phyloP scores from a whole-genome alignment of 1,140 invertebrate species.

The Musca vetustissima region DNA sequence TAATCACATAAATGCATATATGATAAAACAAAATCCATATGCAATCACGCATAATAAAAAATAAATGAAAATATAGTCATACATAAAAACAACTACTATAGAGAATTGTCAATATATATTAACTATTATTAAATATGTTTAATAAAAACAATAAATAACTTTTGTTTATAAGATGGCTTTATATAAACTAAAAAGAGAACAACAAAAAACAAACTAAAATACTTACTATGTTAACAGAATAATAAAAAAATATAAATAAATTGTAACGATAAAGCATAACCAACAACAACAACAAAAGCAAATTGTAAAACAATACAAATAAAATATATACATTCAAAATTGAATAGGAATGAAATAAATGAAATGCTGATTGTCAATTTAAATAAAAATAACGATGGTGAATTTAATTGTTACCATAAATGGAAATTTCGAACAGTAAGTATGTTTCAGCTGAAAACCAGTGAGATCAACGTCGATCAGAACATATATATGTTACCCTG shows the following conservation, averaged over 20 bases:
- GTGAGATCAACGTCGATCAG: too few relatives aligned
- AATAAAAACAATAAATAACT: conserved; percentile 30
- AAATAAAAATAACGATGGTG: conserved; percentile 21
- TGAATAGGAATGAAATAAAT: conserved; percentile 28
- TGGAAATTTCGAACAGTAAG: too few relatives aligned
- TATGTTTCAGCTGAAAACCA: too few relatives aligned
- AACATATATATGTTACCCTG: too few relatives aligned
- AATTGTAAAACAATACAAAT: conserved; percentile 42
- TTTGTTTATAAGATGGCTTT: conserved; percentile 27
- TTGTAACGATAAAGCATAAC: conserved; percentile 25
- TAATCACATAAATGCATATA: too few relatives aligned
- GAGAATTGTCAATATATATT: conserved; percentile 13
- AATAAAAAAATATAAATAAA: conserved; percentile 24
- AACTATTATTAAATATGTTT: conserved; percentile 32
- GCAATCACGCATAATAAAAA: not conserved
- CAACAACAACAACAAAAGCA: conserved; percentile 26
- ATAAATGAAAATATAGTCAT: not conserved
- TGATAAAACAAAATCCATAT: not conserved
- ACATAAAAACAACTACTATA: not conserved
- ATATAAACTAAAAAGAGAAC: conserved; percentile 24
- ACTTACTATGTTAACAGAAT: conserved; percentile 25
- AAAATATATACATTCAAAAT: conserved; percentile 18
- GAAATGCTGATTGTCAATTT: conserved; percentile 35
- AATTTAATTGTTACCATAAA: not conserved
- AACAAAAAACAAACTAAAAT: conserved; percentile 13